These are phyloP conservation scores for Drosophila affinis DNA, from an alignment of 2,888 invertebrate species.

Conservation along the genomic window DNA sequence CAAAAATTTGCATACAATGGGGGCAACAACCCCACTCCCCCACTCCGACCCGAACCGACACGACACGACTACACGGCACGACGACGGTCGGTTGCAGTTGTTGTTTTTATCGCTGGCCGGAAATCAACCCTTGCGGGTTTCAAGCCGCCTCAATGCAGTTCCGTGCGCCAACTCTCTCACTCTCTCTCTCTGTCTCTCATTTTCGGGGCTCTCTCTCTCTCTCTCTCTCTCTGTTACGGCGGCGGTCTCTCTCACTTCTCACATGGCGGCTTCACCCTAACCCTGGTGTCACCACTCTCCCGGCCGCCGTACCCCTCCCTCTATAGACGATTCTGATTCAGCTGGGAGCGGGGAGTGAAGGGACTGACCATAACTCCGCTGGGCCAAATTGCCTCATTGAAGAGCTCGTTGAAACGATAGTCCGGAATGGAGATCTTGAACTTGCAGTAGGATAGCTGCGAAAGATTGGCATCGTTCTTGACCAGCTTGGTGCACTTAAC, in stretches of 20 bases:
- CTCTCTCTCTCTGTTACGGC: constrained; percentile 7
- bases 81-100: constrained; percentile 5
- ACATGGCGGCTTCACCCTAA: constrained; percentile 33
- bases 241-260: constrained; percentile 20
- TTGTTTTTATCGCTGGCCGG: constrained; percentile 19
- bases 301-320: constrained; percentile 42
- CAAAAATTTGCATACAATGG: constrained; percentile 67
- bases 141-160: constrained; percentile 29
- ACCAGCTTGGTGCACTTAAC: constrained; percentile 81
- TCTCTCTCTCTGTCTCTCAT: constrained; percentile 3
- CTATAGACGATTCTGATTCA: constrained; percentile 82
- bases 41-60: neutral
- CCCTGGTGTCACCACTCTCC: constrained; percentile 35
- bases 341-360: constrained; percentile 81
- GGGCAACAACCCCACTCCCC: constrained; percentile 30
- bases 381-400: constrained; percentile 82
- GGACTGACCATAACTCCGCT: constrained; percentile 82
- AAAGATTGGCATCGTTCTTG: constrained; percentile 81
- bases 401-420: constrained; percentile 82
- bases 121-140: constrained; percentile 36
- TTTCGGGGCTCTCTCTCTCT: constrained; percentile 14
- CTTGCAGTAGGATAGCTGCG: constrained; percentile 81
- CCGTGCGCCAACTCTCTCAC: constrained; percentile 19
- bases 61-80: neutral
- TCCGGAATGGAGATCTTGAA: constrained; percentile 82